Conservation (phyloP, 2,888 invertebrate species). For the Frankliniella intonsa region DNA sequence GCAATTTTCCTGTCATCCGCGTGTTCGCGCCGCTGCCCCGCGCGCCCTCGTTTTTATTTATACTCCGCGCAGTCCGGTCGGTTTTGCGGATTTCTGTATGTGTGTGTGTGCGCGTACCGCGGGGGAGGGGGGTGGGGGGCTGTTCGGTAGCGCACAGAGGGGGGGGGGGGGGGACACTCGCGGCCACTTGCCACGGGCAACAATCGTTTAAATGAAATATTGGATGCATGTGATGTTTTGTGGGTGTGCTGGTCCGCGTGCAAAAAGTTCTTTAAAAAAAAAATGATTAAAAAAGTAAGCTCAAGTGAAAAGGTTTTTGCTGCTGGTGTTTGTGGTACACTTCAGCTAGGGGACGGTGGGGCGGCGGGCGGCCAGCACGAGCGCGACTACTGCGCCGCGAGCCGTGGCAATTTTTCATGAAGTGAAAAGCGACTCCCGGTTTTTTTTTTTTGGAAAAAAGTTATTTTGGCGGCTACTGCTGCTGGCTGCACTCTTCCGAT, state of each 20-base stretch:
- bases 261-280: background rate
- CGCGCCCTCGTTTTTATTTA: background rate
- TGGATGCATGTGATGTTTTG: constrained; percentile 1
- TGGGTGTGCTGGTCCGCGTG: background rate
- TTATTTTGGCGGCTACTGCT: background rate
- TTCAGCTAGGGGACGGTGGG: background rate
- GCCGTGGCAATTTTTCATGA: constrained; percentile 11
- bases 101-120: background rate
- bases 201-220: constrained; percentile 20
- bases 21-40: background rate
- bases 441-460: background rate
- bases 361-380: background rate
- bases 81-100: background rate
- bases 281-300: background rate
- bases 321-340: background rate
- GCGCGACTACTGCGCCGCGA: background rate
- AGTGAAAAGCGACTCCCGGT: background rate
- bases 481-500: background rate
- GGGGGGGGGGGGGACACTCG: background rate
- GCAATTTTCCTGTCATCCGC: background rate
- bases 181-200: background rate
- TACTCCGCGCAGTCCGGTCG: background rate
- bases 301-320: background rate
- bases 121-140: background rate
- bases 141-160: background rate